Evolutionary conservation across 1,140 invertebrate species (phyloP), one percentile per base, ranked within the genome.

Genomic region (Caenorhabditis latens): DNA sequence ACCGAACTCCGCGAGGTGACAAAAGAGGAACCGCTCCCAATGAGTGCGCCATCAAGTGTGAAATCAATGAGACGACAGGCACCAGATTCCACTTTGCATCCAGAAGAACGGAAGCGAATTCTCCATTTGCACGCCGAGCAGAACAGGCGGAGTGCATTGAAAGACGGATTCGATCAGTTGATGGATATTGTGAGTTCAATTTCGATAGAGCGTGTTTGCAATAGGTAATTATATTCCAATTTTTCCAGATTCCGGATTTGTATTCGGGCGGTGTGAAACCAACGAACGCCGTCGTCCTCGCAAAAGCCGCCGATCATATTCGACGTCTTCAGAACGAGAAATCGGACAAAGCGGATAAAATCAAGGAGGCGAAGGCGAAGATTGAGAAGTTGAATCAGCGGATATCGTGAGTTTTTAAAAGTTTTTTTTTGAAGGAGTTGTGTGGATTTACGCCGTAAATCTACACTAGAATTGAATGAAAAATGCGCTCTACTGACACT

Each of bases 81-180:
- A n/a, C 89, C 91, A 16, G 91, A 92, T 83, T 91, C 90, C n/a
- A 93, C 91, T 0, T 42, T 92, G 14, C 89, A 92, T 87, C 92
- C 91, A n/a, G 90, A 90, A 53, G 91, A 92, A 65, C 61, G 91
- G 4, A 92, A 94, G 63, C 90, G 94, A 84, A 93, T 93, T 21
- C 93, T 96, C 46, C 98, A 99, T 93, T 96, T 98, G 87, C 97
- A 98, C 93, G 97, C 98, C 0, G 98, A 99, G 93, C 97, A 99
- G 94, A 99, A 99, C 93, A 94, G 98, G 50, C 94, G 98, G 57
- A 97, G 96, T 92, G 98, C 98, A 0, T 50, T 89, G 43, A 89
- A 89, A 46, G 89, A 89, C 55, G 89, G 89, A 71, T 89, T 89
- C 57, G 89, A 89, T 19, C 89, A 89, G 85, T 48, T 89, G 42